A percentile compares a stretch with the other conserved stretches of the same genome.
Conservation (phyloP, 2,797 vertebrate species). For the Tympanoctomys barrerae region DNA sequence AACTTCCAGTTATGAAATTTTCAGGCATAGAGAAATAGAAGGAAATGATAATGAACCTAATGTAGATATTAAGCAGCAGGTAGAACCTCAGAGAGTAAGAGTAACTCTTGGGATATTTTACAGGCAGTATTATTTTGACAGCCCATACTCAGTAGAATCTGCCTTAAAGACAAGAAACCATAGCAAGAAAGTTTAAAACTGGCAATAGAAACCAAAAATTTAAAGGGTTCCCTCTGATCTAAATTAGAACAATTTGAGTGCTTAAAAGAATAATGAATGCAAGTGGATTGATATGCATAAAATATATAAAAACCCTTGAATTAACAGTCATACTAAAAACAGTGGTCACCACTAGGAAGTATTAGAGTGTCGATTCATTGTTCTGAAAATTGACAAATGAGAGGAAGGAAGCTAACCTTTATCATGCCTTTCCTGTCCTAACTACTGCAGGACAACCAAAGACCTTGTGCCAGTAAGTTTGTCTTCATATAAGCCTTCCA, state of each 20-base stretch:
- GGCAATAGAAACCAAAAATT: background rate
- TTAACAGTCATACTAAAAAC: background rate
- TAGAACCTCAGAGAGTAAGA: background rate
- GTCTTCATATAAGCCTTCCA: background rate
- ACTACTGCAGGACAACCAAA: background rate
- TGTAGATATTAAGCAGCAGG: background rate
- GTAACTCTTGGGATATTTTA: background rate
- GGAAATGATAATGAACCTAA: background rate
- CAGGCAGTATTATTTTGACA: background rate
- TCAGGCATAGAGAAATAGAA: background rate
- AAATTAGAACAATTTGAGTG: background rate
- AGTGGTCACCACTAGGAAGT: background rate
- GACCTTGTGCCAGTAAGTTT: background rate
- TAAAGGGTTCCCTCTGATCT: background rate
- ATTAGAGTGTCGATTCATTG: background rate
- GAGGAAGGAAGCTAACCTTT: background rate
- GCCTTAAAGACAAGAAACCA: background rate
- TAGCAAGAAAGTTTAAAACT: background rate
- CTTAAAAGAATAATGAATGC: slow-evolving; percentile 31
- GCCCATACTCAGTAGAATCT: background rate
- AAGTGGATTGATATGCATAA: background rate
- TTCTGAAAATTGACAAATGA: background rate
- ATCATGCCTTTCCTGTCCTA: background rate
- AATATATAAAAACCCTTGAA: background rate
- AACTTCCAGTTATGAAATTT: background rate